A percentile compares a stretch with the other conserved stretches of the same genome.
Conservation (phyloP, 2,113 vertebrate species). For the Seriola dumerili region DNA sequence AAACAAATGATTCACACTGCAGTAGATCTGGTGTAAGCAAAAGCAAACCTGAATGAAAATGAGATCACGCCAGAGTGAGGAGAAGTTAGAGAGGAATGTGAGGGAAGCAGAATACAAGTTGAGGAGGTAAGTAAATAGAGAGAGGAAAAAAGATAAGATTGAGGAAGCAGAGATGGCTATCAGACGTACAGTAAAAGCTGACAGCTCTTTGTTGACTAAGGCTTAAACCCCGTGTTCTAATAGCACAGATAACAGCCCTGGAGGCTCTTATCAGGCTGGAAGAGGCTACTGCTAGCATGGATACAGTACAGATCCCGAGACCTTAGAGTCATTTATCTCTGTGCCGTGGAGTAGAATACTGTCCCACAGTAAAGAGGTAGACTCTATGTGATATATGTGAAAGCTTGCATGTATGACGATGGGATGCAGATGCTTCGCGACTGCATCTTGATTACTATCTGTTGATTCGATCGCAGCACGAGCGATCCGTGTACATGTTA, state of each 20-base stretch:
- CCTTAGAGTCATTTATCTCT: slow-evolving; percentile 60
- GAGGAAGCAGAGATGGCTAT: no score
- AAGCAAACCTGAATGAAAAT: no score
- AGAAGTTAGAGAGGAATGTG: no score
- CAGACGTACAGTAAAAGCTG: slow-evolving; percentile 72
- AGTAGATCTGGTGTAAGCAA: no score
- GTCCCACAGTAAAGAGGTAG: slow-evolving; percentile 1
- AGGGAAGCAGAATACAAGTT: no score
- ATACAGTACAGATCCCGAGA: slow-evolving; percentile 50
- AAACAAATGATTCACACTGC: no score
- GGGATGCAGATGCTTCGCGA: background rate
- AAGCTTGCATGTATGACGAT: background rate
- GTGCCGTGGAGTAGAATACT: background rate
- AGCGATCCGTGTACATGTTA: background rate
- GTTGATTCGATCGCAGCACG: background rate
- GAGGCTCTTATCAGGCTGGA: slow-evolving; percentile 65
- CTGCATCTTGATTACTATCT: no score
- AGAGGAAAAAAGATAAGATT: no score
- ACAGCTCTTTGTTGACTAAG: slow-evolving; percentile 77
- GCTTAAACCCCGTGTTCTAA: slow-evolving; percentile 73
- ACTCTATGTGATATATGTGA: background rate
- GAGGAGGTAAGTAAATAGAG: no score
- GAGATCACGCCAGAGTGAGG: no score
- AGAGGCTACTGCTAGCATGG: slow-evolving; percentile 54
- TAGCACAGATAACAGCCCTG: slow-evolving; percentile 71